Percentiles rank a stretch among this genome's conserved stretches.
These are phyloP conservation scores for Muscicapa striata DNA, from an alignment of 2,797 vertebrate species.

Conservation along the genomic window DNA sequence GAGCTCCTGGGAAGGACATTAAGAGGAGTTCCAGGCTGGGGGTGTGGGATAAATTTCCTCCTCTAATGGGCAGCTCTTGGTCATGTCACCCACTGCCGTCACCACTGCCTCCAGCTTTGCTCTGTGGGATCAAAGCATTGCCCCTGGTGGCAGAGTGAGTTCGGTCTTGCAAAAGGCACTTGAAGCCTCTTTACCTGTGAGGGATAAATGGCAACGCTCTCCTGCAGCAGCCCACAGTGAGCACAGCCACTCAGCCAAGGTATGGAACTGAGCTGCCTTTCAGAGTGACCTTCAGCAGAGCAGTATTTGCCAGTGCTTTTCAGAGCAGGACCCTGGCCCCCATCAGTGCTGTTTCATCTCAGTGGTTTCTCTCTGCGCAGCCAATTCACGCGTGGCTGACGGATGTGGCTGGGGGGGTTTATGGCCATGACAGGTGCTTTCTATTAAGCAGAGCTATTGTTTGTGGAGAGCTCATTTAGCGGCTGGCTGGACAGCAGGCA, in stretches of 20 bases:
- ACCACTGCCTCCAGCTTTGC: neutral
- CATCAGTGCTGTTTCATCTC: neutral
- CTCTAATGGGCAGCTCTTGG: neutral
- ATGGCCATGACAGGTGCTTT: constrained; percentile 53
- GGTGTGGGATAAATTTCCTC: neutral
- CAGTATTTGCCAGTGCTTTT: neutral
- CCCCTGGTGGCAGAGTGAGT: neutral
- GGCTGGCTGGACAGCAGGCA: constrained; percentile 56
- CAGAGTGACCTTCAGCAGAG: constrained; percentile 32
- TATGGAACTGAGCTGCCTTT: neutral
- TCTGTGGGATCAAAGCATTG: neutral
- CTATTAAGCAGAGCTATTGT: constrained; percentile 52
- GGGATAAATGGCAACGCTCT: neutral
- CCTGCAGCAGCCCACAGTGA: neutral
- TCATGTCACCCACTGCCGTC: neutral
- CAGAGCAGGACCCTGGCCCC: constrained; percentile 13
- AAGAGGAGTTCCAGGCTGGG: neutral
- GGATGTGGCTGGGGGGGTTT: constrained; percentile 50
- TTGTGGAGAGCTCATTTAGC: constrained; percentile 63
- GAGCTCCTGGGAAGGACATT: neutral
- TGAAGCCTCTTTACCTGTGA: neutral
- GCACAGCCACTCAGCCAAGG: neutral
- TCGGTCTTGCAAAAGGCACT: neutral
- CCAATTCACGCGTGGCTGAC: constrained; percentile 30
- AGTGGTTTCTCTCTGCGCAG: constrained; percentile 28